These are phyloP conservation scores for Monochamus alternatus DNA, from an alignment of 2,888 invertebrate species.

Conservation along the genomic window DNA sequence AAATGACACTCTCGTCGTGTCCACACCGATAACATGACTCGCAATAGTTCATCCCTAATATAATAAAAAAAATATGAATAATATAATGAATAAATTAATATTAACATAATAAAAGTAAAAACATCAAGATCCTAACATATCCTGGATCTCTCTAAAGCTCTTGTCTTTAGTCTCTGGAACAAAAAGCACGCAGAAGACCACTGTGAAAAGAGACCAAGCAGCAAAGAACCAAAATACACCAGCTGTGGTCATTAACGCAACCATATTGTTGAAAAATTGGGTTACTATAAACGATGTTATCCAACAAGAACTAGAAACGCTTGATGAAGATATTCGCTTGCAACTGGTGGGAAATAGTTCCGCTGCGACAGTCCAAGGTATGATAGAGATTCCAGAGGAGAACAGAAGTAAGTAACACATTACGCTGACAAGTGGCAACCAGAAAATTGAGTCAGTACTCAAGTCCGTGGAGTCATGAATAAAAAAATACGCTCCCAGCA, in stretches of 20 bases:
- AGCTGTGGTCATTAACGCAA: conserved; percentile 74
- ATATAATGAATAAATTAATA: not conserved
- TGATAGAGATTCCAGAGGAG: conserved; percentile 76
- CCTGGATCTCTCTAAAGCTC: conserved; percentile 87
- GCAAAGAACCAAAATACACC: conserved; percentile 83
- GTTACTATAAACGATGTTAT: conserved; percentile 81
- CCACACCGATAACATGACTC: too few species aligned
- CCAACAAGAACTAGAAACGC: conserved; percentile 85
- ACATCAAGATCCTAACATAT: conserved; percentile 66
- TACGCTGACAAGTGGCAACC: conserved; percentile 82
- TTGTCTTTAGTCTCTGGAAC: conserved; percentile 95
- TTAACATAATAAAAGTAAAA: not conserved
- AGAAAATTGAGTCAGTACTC: conserved; percentile 70
- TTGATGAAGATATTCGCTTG: conserved; percentile 81
- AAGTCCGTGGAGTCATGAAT: conserved; percentile 74
- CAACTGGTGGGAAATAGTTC: conserved; percentile 86
- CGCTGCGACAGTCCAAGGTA: conserved; percentile 85
- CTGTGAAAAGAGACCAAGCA: conserved; percentile 71
- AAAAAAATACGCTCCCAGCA: conserved; percentile 71
- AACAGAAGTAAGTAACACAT: conserved; percentile 80
- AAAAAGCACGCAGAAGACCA: conserved; percentile 82
- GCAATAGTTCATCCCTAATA: too few species aligned
- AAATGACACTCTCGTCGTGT: too few species aligned
- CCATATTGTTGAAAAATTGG: conserved; percentile 77
- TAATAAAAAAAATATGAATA: too few species aligned